A percentile compares a stretch with the other conserved stretches of the same genome.
Conservation (phyloP, 2,113 vertebrate species). For the Taurulus bubalis region DNA sequence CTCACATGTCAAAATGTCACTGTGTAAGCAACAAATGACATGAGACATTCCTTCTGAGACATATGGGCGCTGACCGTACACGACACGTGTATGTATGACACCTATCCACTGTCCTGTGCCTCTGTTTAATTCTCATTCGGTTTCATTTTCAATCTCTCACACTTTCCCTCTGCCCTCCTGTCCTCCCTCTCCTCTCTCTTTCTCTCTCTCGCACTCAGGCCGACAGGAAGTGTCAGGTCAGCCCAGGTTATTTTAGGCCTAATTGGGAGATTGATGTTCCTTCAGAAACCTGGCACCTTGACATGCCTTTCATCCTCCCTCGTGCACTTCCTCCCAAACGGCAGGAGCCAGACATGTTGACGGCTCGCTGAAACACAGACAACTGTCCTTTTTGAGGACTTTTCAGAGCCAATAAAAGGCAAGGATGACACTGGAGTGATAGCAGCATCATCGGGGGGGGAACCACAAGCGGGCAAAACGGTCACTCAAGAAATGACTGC, state of each 20-base stretch:
- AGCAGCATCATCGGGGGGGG: slow-evolving; percentile 9
- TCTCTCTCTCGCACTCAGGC: slow-evolving; percentile 34
- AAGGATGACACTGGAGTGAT: slow-evolving; percentile 46
- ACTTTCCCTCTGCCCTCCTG: slow-evolving; percentile 50
- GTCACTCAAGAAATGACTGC: slow-evolving; percentile 24
- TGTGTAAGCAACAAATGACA: neutral
- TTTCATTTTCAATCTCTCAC: slow-evolving; percentile 57
- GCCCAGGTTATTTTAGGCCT: slow-evolving; percentile 80
- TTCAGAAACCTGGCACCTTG: slow-evolving; percentile 81
- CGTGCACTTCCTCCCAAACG: slow-evolving; percentile 74
- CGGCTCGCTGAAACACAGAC: slow-evolving; percentile 72
- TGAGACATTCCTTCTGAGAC: neutral
- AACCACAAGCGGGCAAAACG: slow-evolving; percentile 14
- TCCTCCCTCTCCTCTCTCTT: slow-evolving; percentile 31
- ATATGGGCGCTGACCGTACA: neutral
- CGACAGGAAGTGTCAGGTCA: slow-evolving; percentile 77
- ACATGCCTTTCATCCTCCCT: slow-evolving; percentile 78
- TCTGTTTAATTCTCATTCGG: slow-evolving; percentile 24
- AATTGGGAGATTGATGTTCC: slow-evolving; percentile 83
- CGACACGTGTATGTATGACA: neutral
- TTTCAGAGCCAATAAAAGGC: slow-evolving; percentile 39
- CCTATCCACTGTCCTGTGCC: neutral
- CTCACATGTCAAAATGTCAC: neutral
- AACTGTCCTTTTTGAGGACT: slow-evolving; percentile 71
- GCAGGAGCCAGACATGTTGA: slow-evolving; percentile 78